Evolutionary conservation across 2,888 invertebrate species (phyloP).

Genomic region (Megaustenia siamemsis): DNA sequence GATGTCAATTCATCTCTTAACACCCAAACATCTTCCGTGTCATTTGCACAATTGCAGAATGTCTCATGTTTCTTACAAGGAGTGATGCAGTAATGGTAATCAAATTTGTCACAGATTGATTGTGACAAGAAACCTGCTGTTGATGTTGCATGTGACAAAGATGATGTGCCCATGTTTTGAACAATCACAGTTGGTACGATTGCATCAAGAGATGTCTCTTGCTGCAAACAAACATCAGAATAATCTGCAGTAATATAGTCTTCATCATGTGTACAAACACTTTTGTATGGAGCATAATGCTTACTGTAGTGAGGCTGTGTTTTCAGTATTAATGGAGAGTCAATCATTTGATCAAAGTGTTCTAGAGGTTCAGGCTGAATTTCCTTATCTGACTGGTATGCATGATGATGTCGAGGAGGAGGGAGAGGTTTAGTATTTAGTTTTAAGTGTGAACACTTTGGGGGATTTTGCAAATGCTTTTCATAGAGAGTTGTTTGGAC

Average conservation of each 20-base stretch:
- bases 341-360: not conserved
- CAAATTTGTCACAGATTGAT: not conserved
- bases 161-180: not conserved
- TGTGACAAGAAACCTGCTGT: not conserved
- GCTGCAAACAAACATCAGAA: not conserved
- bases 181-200: not conserved
- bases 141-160: slow-evolving; percentile 9
- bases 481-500: not conserved
- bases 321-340: slow-evolving; percentile 25
- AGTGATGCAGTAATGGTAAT: slow-evolving; percentile 22
- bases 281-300: slow-evolving; percentile 2
- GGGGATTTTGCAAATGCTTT: slow-evolving; percentile 1
- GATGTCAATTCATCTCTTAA: slow-evolving; percentile 26
- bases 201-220: slow-evolving; percentile 28
- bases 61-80: slow-evolving; percentile 25
- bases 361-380: not conserved
- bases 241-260: not conserved
- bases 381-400: slow-evolving; percentile 5
- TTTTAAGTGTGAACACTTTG: not conserved
- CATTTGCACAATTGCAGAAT: slow-evolving; percentile 24
- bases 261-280: slow-evolving; percentile 20
- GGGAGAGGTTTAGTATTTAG: not conserved
- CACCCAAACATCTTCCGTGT: slow-evolving; percentile 39
- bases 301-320: not conserved
- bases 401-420: not conserved